Base-by-base conservation (phyloP, 2,888 invertebrate genomes). In the Phytoseiulus persimilis region DNA sequence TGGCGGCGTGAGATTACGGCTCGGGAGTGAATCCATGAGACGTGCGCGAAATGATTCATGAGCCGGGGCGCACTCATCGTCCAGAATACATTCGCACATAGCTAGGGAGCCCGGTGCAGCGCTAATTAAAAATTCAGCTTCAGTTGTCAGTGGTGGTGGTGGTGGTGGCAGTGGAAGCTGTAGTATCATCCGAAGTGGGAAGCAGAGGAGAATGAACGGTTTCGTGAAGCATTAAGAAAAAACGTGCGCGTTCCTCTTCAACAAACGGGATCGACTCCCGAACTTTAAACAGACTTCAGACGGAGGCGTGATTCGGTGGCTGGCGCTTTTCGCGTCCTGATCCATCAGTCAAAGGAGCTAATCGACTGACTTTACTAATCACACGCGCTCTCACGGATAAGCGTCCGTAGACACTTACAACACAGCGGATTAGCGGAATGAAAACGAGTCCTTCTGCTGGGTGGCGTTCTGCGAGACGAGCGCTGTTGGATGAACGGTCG, bases 301-400 rank as follows among this genome's bases (percentile, higher is more conserved):
- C 65, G 65, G 65, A 65, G 65, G 65, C 65, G 65, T 65, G 65
- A 65, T 65, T 65, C 65, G 65, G 65, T 65, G 65, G 65, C 65
- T 65, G 65, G 65, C 65, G 65, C 65, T 28, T 65, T 18, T 65
- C 28, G 65, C 65, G 65, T 28, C 28, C 65, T 65, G 65, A 65
- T 65, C 65, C 65, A 65, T 65, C 65, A 65, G 65, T 65, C 65
- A 65, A 65, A 65, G 65, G 18, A 65, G 65, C 65, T 65, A 65
- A 65, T 65, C 18, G 65, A 65, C 65, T 65, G 65, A 65, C 65
- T 65, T 65, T 28, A 65, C 65, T 65, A 65, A 65, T 65, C 65
- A 28, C 65, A 65, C 65, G 5, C 65, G 18, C 65, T 65, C 65
- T 3, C 18, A 39, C 39, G 39, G 9, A 39, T 9, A 9, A 39